Evolutionary conservation across 2,888 invertebrate species (phyloP), one percentile per base, ranked within the genome.

Genomic region (Phrixothrix hirtus): DNA sequence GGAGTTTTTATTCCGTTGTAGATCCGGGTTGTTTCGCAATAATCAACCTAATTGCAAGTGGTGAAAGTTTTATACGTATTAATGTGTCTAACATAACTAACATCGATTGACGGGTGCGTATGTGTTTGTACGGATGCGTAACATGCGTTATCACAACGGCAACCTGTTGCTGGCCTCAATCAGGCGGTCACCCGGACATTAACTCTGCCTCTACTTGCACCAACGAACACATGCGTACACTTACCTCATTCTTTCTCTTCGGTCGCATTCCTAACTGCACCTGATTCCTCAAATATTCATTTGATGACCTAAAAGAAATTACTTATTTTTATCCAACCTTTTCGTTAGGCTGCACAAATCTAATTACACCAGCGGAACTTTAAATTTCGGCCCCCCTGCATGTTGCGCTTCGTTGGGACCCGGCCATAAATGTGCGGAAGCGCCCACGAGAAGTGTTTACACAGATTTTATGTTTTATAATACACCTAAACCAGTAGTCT

Each of bases 211-310:
- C 38, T 52, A 57, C 57, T 49, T 58, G 49, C 53, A 61, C 44
- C 52, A 54, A 57, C 21, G 21, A 21, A 21, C 56, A 56, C 53
- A 48, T 53, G 54, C 44, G 48, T 43, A 43, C 32, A 34, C 21
- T 17, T 50, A 35, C 55, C 41, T 41, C 48, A 38, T 46, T 39
- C 47, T 41, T 55, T 45, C 48, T 43, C 55, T 36, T 21, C 36
- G 36, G 41, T 50, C 52, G 54, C 64, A 64, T 64, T 63, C 64
- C 64, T 64, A 64, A 64, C 64, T 64, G 64, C 64, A 64, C 62
- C 62, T 61, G 62, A 63, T 56, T 62, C 34, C 41, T 42, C 36
- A 46, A 49, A 55, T 49, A 42, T 39, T 55, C 35, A 30, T 16
- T 9, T 13, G 29, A 38, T 48, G 39, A 42, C 35, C 46, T 32